Evolutionary conservation across 2,113 vertebrate species (phyloP).

Genomic region (Oreochromis niloticus): DNA sequence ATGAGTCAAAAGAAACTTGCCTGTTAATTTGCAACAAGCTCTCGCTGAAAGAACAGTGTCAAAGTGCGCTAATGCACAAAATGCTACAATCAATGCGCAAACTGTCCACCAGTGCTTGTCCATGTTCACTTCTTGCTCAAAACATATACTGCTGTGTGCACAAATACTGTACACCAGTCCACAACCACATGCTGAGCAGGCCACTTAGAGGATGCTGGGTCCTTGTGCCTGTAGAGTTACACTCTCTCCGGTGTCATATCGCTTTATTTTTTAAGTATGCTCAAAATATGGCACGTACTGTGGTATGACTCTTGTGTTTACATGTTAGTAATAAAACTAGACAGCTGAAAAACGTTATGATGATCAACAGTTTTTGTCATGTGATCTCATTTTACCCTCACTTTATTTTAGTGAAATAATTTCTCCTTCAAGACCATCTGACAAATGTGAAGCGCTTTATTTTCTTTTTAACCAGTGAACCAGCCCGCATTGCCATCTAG

Average conservation of each 20-base stretch:
- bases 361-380: background rate
- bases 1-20: conserved; percentile 8
- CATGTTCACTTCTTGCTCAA: conserved; percentile 18
- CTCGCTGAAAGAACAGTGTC: background rate
- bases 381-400: background rate
- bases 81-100: conserved; percentile 20
- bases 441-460: background rate
- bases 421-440: background rate
- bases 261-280: background rate
- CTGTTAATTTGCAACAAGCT: background rate
- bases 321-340: background rate
- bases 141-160: conserved; percentile 22
- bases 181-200: background rate
- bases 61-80: conserved; percentile 4
- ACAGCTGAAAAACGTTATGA: background rate
- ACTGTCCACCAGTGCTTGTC: conserved; percentile 13
- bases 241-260: background rate
- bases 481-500: background rate
- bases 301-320: background rate
- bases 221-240: conserved; percentile 33
- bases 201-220: conserved; percentile 14
- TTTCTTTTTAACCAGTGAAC: background rate
- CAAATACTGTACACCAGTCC: background rate
- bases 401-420: background rate
- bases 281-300: background rate